Evolutionary conservation across 2,113 vertebrate genomes (phyloP), one percentile per base, ranked within the genome.

Genomic region (Psephotus haematonotus): DNA sequence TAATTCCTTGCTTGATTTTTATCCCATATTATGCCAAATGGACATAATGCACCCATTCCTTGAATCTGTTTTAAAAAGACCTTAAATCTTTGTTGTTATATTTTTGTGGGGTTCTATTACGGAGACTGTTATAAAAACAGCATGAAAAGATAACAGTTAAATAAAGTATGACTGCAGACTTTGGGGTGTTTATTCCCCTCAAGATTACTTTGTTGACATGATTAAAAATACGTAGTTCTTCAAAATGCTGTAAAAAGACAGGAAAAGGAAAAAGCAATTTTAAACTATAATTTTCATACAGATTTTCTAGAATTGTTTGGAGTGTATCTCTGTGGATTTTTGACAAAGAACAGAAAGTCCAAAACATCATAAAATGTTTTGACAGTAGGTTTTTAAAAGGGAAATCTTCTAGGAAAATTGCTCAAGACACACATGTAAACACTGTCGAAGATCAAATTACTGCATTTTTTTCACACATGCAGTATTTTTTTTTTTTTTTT

Each of bases 361-460:
- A 46, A 83, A 91, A 69, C 25, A 82, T 82, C 47, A 76, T 82
- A 68, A 91, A 93, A 82, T 94, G 67, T 93, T 96, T 95, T 95
- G 88, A 89, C 25, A 82, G 47, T 29, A 78, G 23, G 33, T 43
- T 77, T 94, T 92, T 46, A 88, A 80, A 65, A 86, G 60, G 31
- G 33, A 92, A 47, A 12, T 39, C 63, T 77, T 94, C 68, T 90
- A 83, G 63, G 79, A 88, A 93, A 93, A 92, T 78, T 81, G 50
- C 18, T 70, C 10, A 71, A 88, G 64, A 50, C 29, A 31, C 9
- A 22, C 20, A 81, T 67, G 33, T 86, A 90, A 94, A 81, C 39
- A 78, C 10, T 90, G 16, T 3, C 67, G 33, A 80, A 93, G 72
- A 80, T 81, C 10, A 79, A 86, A 68, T 67, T 81, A 25, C 35